These are phyloP conservation scores for Phallusia fumigata DNA, from an alignment of 23 tunicate species.

Conservation along the genomic window DNA sequence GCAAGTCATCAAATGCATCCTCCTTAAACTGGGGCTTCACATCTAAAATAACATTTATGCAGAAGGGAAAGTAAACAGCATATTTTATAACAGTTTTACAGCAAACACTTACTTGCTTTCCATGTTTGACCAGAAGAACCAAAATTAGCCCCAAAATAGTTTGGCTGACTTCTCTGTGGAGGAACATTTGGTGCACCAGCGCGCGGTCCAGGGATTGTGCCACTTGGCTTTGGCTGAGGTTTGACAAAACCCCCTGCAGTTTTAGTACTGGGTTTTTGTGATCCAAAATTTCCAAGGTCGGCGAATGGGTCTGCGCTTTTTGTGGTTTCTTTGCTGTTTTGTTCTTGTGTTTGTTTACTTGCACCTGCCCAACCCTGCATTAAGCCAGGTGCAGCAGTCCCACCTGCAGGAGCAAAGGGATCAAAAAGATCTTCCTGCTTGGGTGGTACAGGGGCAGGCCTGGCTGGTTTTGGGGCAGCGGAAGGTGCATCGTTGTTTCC, in stretches of 20 bases:
- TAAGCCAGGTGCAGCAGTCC: conserved; percentile 19
- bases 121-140: conserved; percentile 35
- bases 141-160: conserved; percentile 30
- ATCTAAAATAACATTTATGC: conserved; percentile 24
- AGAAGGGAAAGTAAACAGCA: background rate
- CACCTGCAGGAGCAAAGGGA: conserved; percentile 42
- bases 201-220: background rate
- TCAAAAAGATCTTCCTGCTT: conserved; percentile 45
- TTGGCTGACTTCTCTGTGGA: conserved; percentile 42
- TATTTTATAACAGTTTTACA: background rate
- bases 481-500: conserved; percentile 13
- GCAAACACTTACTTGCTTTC: conserved; percentile 82
- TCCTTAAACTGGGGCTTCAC: conserved; percentile 88
- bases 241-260: conserved; percentile 7
- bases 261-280: conserved; percentile 1
- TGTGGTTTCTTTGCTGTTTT: background rate
- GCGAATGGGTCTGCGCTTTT: conserved; percentile 40
- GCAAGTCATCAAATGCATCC: conserved; percentile 87
- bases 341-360: background rate
- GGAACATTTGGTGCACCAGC: background rate
- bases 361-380: conserved; percentile 42
- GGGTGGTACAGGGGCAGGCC: background rate
- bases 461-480: conserved; percentile 19
- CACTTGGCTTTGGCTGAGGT: conserved; percentile 16
- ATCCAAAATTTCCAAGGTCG: conserved; percentile 39